Percentiles rank a stretch among this genome's conserved stretches.
Evolutionary conservation across 2,797 vertebrate species (phyloP).

Genomic region (Esox masquinongy): DNA sequence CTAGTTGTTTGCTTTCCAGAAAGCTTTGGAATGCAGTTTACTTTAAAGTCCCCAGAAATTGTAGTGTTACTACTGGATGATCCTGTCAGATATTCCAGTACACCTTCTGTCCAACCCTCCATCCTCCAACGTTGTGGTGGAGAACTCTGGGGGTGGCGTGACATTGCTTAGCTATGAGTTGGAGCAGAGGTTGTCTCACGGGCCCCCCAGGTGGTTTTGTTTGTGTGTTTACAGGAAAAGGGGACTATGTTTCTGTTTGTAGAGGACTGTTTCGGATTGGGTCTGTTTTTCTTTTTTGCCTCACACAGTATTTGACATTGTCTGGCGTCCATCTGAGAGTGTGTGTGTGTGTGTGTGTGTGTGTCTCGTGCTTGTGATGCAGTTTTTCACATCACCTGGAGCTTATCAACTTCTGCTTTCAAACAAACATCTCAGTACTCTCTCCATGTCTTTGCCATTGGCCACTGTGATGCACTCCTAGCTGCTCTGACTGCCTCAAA

Average conservation of each 20-base stretch:
- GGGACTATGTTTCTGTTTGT: not conserved
- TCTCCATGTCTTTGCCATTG: not conserved
- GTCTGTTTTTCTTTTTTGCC: conserved; percentile 7
- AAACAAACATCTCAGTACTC: not conserved
- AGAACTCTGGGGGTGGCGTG: not conserved
- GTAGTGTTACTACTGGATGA: not conserved
- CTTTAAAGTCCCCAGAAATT: not conserved
- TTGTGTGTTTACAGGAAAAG: conserved; percentile 22
- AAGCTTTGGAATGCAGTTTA: not conserved
- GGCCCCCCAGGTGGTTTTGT: conserved; percentile 31
- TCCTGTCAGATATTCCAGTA: not conserved
- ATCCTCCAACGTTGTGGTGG: not conserved
- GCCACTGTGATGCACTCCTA: not conserved
- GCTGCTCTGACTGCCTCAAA: not conserved
- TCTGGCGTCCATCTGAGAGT: conserved; percentile 4
- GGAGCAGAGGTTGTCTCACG: conserved; percentile 33
- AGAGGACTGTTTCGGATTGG: conserved; percentile 1
- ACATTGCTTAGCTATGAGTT: conserved; percentile 39
- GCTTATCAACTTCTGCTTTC: not conserved
- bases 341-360: conserved; percentile 5
- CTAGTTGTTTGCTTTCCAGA: conserved; percentile 1
- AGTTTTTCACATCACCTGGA: not conserved
- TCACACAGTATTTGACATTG: conserved; percentile 3
- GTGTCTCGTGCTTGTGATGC: conserved; percentile 17
- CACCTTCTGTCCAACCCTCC: not conserved